A percentile compares a stretch with the other conserved stretches of the same genome.
These are phyloP conservation scores for Enteromius thamalakanensis DNA, from an alignment of 2,797 vertebrate species.

Conservation along the genomic window DNA sequence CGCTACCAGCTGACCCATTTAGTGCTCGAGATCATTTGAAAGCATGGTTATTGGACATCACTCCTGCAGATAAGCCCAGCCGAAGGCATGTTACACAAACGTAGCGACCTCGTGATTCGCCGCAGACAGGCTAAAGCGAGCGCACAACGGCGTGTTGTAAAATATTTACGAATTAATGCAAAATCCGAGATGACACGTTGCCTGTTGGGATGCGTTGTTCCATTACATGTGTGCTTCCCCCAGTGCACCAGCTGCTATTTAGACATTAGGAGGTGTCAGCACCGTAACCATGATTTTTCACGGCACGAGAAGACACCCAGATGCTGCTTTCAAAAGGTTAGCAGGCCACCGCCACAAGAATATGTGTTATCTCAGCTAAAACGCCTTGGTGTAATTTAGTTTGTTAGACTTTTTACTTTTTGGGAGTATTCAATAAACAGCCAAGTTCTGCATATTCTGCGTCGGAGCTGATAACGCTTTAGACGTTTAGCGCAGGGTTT, in stretches of 20 bases:
- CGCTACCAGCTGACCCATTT: not conserved
- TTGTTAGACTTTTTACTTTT: constrained; percentile 27
- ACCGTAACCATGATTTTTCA: constrained; percentile 35
- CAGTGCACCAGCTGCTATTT: constrained; percentile 41
- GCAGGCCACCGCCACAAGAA: not conserved
- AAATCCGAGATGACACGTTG: constrained; percentile 33
- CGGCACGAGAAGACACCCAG: constrained; percentile 31
- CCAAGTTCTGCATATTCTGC: constrained; percentile 28
- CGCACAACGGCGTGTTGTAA: constrained; percentile 11
- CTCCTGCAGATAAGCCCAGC: not conserved
- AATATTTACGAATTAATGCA: constrained; percentile 46
- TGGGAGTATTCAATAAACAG: constrained; percentile 39
- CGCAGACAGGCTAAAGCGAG: not conserved
- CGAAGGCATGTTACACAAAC: not conserved
- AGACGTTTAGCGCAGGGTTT: constrained; percentile 9
- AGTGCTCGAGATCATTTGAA: not conserved
- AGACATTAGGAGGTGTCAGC: constrained; percentile 48
- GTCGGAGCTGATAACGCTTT: constrained; percentile 27
- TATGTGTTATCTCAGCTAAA: constrained; percentile 27
- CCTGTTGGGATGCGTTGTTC: constrained; percentile 31
- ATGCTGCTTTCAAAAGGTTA: constrained; percentile 37
- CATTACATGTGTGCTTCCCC: constrained; percentile 37
- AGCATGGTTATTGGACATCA: not conserved
- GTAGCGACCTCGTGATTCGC: not conserved
- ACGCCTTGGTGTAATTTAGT: constrained; percentile 28